Conservation (phyloP, 2,797 vertebrate species). For the Helostoma temminkii region DNA sequence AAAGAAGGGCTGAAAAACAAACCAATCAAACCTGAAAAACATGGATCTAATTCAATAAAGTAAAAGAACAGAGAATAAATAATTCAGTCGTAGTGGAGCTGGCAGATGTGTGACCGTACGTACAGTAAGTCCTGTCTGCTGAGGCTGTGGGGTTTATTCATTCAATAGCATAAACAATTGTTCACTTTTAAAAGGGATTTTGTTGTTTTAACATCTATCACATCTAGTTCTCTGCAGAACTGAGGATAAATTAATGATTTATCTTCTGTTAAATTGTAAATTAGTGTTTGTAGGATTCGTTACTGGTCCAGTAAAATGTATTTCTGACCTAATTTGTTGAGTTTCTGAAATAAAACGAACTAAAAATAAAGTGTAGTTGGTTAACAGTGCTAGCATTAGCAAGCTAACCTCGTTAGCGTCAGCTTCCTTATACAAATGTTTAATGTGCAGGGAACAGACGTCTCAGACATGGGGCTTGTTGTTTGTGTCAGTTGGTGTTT, state of each 20-base stretch:
- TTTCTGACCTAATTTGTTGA: too few relatives aligned
- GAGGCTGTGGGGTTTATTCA: conserved; percentile 9
- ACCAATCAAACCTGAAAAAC: conserved; percentile 12
- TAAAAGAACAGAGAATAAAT: conserved; percentile 53
- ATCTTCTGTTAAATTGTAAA: neutral
- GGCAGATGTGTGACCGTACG: conserved; percentile 44
- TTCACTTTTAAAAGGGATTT: conserved; percentile 5
- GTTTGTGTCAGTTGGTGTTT: too few relatives aligned
- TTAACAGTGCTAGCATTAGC: too few relatives aligned
- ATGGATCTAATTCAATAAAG: neutral
- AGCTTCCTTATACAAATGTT: too few relatives aligned
- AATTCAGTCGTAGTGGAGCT: conserved; percentile 30
- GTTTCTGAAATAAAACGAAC: too few relatives aligned
- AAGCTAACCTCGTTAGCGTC: too few relatives aligned
- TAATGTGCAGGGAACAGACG: too few relatives aligned
- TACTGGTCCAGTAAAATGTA: neutral
- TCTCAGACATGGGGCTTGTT: too few relatives aligned
- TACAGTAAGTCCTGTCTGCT: conserved; percentile 52
- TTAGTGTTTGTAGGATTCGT: neutral
- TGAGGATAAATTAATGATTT: too few relatives aligned
- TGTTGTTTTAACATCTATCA: conserved; percentile 35
- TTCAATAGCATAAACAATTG: neutral
- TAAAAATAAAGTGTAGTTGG: neutral
- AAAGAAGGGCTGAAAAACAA: conserved; percentile 7
- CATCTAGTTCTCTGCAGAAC: neutral